Evolutionary conservation across 2,888 invertebrate species (phyloP).

Genomic region (Platycheirus albimanus): DNA sequence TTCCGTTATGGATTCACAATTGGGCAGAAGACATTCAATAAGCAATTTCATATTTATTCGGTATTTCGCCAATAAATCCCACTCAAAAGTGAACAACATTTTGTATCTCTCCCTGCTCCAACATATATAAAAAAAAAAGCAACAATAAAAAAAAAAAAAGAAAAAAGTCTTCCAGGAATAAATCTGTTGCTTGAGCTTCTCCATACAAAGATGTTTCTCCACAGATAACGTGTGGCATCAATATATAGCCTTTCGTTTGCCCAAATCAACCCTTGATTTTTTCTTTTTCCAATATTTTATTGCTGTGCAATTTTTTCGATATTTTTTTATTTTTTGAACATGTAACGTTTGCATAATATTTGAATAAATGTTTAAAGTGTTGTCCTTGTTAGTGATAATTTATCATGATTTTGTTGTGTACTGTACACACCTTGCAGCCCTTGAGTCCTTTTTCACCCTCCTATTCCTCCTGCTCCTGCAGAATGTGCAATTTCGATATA

Average conservation of each 20-base stretch:
- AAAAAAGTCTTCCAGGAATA: conserved; percentile 5
- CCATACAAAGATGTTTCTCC: conserved; percentile 22
- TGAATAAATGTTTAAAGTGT: conserved; percentile 75
- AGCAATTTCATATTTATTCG: conserved; percentile 50
- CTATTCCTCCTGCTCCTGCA: conserved; percentile 7
- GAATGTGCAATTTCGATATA: conserved; percentile 64
- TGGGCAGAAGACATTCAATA: conserved; percentile 64
- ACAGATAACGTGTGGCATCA: conserved; percentile 39
- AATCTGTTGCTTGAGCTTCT: conserved; percentile 59
- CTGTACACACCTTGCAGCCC: background rate
- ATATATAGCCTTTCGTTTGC: background rate
- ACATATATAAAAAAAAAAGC: background rate
- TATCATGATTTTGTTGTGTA: conserved; percentile 74
- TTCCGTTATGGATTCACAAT: conserved; percentile 48
- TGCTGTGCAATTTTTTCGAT: conserved; percentile 61
- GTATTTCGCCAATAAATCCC: conserved; percentile 48
- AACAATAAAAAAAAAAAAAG: background rate
- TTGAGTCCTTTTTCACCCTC: conserved; percentile 4
- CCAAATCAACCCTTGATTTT: conserved; percentile 61
- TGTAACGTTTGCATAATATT: conserved; percentile 74
- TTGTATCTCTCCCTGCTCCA: conserved; percentile 26
- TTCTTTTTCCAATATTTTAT: conserved; percentile 34
- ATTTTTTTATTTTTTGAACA: conserved; percentile 45
- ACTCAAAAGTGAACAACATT: conserved; percentile 43
- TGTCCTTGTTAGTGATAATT: conserved; percentile 75